A percentile compares a stretch with the other conserved stretches of the same genome.
Evolutionary conservation across 2,888 invertebrate genomes (phyloP).

Genomic region (Eristalinus aeneus): DNA sequence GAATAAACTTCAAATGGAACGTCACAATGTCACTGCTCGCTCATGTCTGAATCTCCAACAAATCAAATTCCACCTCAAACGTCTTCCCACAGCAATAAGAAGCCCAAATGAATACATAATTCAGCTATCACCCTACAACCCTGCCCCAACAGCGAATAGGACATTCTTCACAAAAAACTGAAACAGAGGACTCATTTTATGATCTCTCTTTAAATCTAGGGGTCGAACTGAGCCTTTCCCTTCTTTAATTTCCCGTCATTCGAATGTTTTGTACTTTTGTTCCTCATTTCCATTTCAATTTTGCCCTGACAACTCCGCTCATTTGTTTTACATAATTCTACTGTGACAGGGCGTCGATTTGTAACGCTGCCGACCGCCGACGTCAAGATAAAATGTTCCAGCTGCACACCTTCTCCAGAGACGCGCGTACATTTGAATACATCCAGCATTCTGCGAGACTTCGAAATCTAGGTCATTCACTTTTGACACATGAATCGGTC

Average conservation of each 20-base stretch:
- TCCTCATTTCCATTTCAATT: conserved; percentile 7
- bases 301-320: conserved; percentile 17
- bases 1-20: no score
- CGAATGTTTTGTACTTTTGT: conserved; percentile 9
- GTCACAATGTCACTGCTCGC: no score
- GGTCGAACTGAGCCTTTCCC: neutral
- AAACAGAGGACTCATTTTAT: neutral
- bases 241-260: neutral
- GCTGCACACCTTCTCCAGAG: neutral
- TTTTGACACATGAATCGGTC: conserved; percentile 48
- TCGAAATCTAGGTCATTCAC: conserved; percentile 47
- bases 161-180: neutral
- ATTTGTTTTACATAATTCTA: conserved; percentile 40
- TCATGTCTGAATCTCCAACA: no score
- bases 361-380: neutral
- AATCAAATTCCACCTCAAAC: no score
- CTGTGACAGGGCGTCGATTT: conserved; percentile 38
- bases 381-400: conserved; percentile 16
- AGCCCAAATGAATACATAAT: neutral
- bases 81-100: neutral
- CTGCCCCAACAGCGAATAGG: neutral
- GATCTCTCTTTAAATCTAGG: neutral
- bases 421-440: neutral
- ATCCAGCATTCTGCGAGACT: conserved; percentile 1
- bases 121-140: neutral